phyloP scores from a whole-genome alignment of 2,888 invertebrate genomes.

The Noctuana brunneofusca region DNA sequence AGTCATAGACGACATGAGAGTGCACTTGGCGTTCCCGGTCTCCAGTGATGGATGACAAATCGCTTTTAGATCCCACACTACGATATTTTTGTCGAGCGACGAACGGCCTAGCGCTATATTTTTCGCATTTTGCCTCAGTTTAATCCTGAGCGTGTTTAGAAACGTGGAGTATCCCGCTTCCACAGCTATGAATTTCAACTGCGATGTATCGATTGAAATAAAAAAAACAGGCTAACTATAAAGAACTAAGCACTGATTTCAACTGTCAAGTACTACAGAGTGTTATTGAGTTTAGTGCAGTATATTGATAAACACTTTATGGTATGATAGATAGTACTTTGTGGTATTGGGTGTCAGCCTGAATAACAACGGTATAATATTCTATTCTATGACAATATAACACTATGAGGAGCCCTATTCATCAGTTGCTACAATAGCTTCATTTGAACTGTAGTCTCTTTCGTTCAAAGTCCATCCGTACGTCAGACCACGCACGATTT shows the following conservation, averaged over 20 bases:
- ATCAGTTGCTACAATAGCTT: slow-evolving; percentile 28
- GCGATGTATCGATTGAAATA: neutral
- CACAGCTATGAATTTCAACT: neutral
- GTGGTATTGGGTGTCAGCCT: too few relatives aligned
- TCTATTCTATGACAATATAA: neutral
- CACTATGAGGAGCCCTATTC: slow-evolving; percentile 14
- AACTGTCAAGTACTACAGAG: too few relatives aligned
- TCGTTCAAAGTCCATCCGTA: slow-evolving; percentile 23
- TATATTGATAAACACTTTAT: too few relatives aligned
- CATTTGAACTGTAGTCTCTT: slow-evolving; percentile 10
- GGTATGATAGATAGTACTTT: too few relatives aligned
- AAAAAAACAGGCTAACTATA: too few relatives aligned
- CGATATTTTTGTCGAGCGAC: slow-evolving; percentile 54
- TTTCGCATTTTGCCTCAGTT: slow-evolving; percentile 20
- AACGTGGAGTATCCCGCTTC: neutral
- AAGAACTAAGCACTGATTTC: too few relatives aligned
- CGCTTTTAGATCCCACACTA: slow-evolving; percentile 65
- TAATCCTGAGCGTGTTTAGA: slow-evolving; percentile 2
- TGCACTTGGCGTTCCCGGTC: slow-evolving; percentile 70
- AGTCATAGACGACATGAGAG: slow-evolving; percentile 73
- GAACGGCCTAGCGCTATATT: slow-evolving; percentile 50
- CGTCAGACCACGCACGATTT: slow-evolving; percentile 21
- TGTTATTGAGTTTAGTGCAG: too few relatives aligned
- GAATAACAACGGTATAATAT: neutral
- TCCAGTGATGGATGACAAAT: slow-evolving; percentile 75